These are phyloP conservation scores for Rousettus leschenaultii DNA, from an alignment of 2,113 vertebrate genomes.

Conservation along the genomic window DNA sequence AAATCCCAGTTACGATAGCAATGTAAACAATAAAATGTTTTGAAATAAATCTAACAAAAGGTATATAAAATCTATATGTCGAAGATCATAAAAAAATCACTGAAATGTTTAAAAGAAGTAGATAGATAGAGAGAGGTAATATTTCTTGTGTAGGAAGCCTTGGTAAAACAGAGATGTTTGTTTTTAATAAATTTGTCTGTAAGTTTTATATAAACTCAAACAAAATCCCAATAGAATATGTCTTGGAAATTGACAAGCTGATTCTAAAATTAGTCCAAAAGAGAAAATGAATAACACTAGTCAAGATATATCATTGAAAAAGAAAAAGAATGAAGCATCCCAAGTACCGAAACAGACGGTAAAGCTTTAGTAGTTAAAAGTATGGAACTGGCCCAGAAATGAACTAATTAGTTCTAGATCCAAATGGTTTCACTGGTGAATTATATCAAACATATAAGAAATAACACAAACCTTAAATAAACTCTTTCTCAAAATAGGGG, in stretches of 20 bases:
- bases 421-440: not conserved
- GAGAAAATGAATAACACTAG: not conserved
- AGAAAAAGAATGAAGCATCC: not conserved
- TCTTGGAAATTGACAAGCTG: not conserved
- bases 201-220: not conserved
- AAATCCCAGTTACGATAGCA: not conserved
- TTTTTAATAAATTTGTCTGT: not conserved
- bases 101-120: not conserved
- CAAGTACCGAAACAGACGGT: not conserved
- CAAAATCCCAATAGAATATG: not conserved
- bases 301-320: not conserved
- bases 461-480: not conserved
- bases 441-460: not conserved
- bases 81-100: not conserved
- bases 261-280: slow-evolving; percentile 5
- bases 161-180: not conserved
- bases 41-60: not conserved
- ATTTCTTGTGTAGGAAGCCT: not conserved
- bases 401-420: not conserved
- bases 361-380: not conserved
- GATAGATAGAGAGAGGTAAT: not conserved
- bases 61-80: not conserved
- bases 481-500: not conserved
- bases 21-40: not conserved
- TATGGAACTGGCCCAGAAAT: not conserved